Evolutionary conservation across 2,797 vertebrate species (phyloP).

Genomic region (Smutsia gigantea): DNA sequence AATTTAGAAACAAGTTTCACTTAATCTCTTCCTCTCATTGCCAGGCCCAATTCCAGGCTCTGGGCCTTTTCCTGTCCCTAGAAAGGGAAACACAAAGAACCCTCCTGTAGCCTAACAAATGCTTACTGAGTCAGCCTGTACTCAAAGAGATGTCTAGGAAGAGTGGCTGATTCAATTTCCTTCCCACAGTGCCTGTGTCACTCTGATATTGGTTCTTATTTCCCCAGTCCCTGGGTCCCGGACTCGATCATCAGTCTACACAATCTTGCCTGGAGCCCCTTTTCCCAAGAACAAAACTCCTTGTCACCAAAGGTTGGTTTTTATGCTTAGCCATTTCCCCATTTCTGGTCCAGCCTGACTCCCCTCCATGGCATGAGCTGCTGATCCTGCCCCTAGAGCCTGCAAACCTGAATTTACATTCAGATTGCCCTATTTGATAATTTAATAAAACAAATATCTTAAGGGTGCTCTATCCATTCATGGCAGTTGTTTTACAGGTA

Average conservation of each 20-base stretch:
- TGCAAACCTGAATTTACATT: background rate
- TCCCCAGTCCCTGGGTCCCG: background rate
- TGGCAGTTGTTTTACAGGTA: background rate
- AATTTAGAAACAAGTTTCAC: background rate
- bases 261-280: background rate
- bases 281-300: background rate
- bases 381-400: background rate
- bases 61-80: background rate
- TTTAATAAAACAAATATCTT: conserved; percentile 1
- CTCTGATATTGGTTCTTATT: background rate
- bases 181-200: background rate
- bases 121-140: background rate
- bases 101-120: background rate
- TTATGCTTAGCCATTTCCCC: background rate
- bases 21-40: background rate
- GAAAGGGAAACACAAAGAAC: background rate
- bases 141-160: background rate
- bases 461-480: background rate
- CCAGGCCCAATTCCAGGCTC: background rate
- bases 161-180: background rate
- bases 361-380: background rate
- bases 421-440: background rate
- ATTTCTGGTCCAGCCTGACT: background rate
- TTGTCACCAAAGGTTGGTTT: background rate
- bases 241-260: background rate